Evolutionary conservation across 1,140 invertebrate genomes (phyloP), one percentile per base, ranked within the genome.

Genomic region (Drosophila sp.): DNA sequence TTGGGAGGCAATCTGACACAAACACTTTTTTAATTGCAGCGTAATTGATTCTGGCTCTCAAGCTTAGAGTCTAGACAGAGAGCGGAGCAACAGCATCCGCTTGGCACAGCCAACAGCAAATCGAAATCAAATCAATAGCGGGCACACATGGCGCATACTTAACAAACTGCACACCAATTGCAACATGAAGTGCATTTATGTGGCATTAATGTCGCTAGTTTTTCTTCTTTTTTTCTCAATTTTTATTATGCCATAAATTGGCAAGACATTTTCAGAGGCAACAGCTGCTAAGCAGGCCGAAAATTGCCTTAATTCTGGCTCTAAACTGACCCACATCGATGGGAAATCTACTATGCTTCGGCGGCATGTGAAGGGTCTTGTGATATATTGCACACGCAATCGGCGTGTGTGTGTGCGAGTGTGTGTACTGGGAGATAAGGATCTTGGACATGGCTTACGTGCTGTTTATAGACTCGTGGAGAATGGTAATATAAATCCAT

Each of bases 151-250:
- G 79, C 66, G 79, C 70, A 78, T 82, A 75, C 79, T 82, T 82
- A 80, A 82, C 82, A 70, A 70, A 67, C 70, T 33, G 70, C 58
- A 57, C 47, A 44, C 41, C 74, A 70, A 82, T 82, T 82, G 79
- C 79, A 79, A 82, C 79, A 82, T 77, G 74, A 81, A 56, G 74
- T 74, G 80, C 79, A 81, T 82, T 81, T 78, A 78, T 81, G 79
- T 61, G 79, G 79, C 79, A 82, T 82, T 82, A 82, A 63, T 82
- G 79, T 82, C 74, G 79, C 55, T 68, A 44, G 61, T 76, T 50
- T 27, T 50, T 27, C 8, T 50, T 50, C 17, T 47, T 23, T 44
- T 47, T 47, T 50, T 50, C 17, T 47, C 25, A 38, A 38, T 38
- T 76, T 82, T 78, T 74, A 81, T 81, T 81, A 70, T 77, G 70